phyloP scores from a whole-genome alignment of 2,888 invertebrate species.

The Cryptus armator region DNA sequence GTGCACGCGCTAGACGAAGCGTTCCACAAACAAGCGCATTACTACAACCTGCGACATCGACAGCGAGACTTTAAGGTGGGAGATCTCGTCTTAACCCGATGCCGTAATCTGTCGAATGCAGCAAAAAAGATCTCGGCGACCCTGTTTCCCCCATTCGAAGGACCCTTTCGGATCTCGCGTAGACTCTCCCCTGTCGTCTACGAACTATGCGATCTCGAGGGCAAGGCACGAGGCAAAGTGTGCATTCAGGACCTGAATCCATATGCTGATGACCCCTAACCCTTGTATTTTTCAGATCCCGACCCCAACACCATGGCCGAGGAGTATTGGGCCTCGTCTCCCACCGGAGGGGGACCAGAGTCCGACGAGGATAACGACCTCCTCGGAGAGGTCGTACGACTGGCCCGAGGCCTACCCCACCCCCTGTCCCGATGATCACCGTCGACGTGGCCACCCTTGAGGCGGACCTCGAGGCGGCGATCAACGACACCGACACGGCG shows the following conservation, averaged over 20 bases:
- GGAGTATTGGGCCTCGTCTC: too few species aligned
- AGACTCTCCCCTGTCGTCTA: constrained; percentile 32
- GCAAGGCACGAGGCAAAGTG: background rate
- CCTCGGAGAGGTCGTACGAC: too few species aligned
- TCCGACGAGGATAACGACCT: too few species aligned
- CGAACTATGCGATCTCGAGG: background rate
- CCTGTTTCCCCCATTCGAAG: constrained; percentile 43
- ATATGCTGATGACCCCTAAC: background rate
- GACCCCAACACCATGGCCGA: too few species aligned
- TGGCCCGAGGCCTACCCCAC: too few species aligned
- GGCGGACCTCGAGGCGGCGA: too few species aligned
- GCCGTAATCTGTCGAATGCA: constrained; percentile 36
- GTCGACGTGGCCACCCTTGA: too few species aligned
- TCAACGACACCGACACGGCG: too few species aligned
- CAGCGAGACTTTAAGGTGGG: constrained; percentile 31
- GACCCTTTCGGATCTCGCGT: constrained; percentile 53
- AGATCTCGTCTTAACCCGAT: constrained; percentile 39
- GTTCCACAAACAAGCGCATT: constrained; percentile 19
- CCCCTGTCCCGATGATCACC: too few species aligned
- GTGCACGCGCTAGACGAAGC: constrained; percentile 16
- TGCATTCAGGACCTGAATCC: constrained; percentile 39
- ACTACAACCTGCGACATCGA: constrained; percentile 39
- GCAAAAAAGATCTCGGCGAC: constrained; percentile 30
- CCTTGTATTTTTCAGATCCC: too few species aligned
- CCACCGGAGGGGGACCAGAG: too few species aligned